Evolutionary conservation across 53 echinoderm and acorn worm species (phyloP), one percentile per base, ranked within the genome.

Genomic region (Echinarachnius parma): DNA sequence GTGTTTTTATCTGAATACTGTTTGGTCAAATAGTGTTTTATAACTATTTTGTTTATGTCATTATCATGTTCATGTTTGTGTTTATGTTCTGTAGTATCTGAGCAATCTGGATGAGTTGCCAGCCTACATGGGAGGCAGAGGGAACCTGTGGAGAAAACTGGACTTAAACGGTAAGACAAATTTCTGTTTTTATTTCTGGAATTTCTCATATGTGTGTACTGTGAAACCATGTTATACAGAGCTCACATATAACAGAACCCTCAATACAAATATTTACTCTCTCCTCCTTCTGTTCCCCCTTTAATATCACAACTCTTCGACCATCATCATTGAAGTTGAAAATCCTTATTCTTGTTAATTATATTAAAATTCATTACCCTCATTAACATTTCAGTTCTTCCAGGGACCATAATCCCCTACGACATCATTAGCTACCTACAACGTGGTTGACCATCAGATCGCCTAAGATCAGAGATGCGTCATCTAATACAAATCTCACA

Each of bases 91-190:
- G 1, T 57, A 96, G 96, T 96, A 96, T 82, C 64, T 96, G 15
- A 96, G 96, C 63, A 91, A 88, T 39, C 53, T 91, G 64, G 96
- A 96, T 70, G 96, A 96, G 85, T 79, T 88, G 79, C 96, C 96
- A 18, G 87, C 96, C 0, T 84, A 90, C 54, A 87, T 90, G 85
- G 96, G 96, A 64, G 96, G 96, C 35, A 91, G 87, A 48, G 91
- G 91, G 46, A 96, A 96, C 71, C 63, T 90, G 10, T 96, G 96
- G 96, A 87, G 96, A 31, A 87, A 70, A 63, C 74, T 96, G 20
- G 96, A 96, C 49, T 36, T 91, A 18, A 87, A 84, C 64, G 93
- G 93, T 93, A 59, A 89, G 23, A 25, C n/a, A n/a, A n/a, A n/a
- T n/a, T n/a, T n/a, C n/a, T n/a, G n/a, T n/a, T n/a, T n/a, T n/a